phyloP scores from a whole-genome alignment of 2,888 invertebrate genomes.

The Cryptocheilus praepositus region DNA sequence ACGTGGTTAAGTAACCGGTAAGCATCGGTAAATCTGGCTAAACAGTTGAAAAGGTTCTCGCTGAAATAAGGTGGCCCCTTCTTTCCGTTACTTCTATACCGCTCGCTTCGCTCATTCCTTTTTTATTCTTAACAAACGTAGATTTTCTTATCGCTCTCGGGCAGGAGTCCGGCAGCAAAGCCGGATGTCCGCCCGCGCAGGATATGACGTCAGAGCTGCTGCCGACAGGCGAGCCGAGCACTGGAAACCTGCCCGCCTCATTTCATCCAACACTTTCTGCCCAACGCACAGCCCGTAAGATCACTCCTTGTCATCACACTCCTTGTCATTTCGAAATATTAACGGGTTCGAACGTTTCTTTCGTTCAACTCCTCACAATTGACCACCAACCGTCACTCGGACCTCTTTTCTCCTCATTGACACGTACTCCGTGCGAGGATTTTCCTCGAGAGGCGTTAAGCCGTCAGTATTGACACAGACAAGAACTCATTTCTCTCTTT shows the following conservation, averaged over 20 bases:
- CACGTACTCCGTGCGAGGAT: no score
- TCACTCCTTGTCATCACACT: neutral
- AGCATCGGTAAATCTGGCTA: neutral
- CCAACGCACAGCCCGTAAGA: no score
- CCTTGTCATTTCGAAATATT: neutral
- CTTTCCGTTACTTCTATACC: constrained; percentile 13
- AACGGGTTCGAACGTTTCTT: constrained; percentile 10
- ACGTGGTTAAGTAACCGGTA: no score
- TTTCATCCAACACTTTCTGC: constrained; percentile 16
- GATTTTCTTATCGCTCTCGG: constrained; percentile 68
- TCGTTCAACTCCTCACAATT: no score
- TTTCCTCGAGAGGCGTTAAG: no score
- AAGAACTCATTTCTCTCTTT: no score
- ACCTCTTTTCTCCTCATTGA: no score
- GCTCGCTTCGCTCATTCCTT: constrained; percentile 11
- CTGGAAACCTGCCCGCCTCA: constrained; percentile 52
- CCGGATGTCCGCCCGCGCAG: constrained; percentile 73
- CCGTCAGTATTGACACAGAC: no score
- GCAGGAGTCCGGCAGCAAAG: constrained; percentile 68
- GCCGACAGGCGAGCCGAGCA: constrained; percentile 43
- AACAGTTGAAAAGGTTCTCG: neutral
- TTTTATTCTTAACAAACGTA: constrained; percentile 53
- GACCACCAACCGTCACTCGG: no score
- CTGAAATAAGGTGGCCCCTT: neutral
- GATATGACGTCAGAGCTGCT: constrained; percentile 71